These are phyloP conservation scores for Pectinophora gossypiella DNA, from an alignment of 1,140 invertebrate species.

Conservation along the genomic window DNA sequence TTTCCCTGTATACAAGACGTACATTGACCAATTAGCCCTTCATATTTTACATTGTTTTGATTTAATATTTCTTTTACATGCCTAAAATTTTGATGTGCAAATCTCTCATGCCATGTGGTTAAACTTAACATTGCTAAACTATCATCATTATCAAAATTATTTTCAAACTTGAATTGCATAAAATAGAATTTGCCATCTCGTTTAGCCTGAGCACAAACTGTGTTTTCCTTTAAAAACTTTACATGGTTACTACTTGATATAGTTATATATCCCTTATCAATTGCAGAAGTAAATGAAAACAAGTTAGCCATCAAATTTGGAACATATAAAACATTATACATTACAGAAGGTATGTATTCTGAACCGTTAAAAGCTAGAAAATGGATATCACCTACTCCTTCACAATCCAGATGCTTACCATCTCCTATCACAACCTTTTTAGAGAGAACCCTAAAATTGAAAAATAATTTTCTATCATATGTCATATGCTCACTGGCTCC, in stretches of 20 bases:
- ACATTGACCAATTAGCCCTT: conserved; percentile 18
- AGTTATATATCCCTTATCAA: conserved; percentile 15
- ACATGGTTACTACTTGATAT: not conserved
- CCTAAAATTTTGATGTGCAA: conserved; percentile 39
- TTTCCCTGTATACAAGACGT: conserved; percentile 44
- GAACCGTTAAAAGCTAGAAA: conserved; percentile 12
- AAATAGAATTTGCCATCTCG: not conserved
- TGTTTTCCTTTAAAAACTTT: not conserved
- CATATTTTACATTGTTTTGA: conserved; percentile 11
- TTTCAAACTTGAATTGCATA: not conserved
- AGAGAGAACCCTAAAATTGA: not conserved
- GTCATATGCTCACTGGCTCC: conserved; percentile 24
- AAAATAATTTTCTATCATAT: conserved; percentile 9
- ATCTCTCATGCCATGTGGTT: conserved; percentile 30
- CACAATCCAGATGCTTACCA: conserved; percentile 1
- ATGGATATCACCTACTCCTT: conserved; percentile 13
- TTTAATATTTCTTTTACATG: conserved; percentile 29
- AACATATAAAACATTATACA: conserved; percentile 20
- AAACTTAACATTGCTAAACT: too few species aligned
- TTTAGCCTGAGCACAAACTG: not conserved
- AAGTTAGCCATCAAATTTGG: conserved; percentile 16
- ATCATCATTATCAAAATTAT: not conserved
- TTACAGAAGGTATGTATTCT: conserved; percentile 1
- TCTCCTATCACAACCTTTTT: conserved; percentile 15
- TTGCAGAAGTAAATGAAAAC: conserved; percentile 9